Evolutionary conservation across 2,797 vertebrate species (phyloP).

Genomic region (Miichthys miiuy): DNA sequence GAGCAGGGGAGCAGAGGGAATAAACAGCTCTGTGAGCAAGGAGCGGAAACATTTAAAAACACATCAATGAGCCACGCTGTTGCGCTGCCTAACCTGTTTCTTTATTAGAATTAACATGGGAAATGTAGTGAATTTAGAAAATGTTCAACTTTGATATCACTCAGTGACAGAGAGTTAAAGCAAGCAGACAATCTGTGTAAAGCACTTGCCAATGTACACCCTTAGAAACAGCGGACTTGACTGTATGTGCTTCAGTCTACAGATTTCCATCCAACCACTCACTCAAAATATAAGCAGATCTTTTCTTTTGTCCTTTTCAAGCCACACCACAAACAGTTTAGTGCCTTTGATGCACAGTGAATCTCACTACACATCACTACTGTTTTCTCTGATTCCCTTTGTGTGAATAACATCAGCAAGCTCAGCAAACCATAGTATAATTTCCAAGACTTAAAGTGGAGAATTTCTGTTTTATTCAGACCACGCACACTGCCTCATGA

Average conservation of each 20-base stretch:
- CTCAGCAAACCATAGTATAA: constrained; percentile 19
- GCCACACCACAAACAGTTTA: not conserved
- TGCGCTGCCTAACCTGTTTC: not conserved
- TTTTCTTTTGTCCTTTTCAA: not conserved
- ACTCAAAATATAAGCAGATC: not conserved
- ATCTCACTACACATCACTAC: not conserved
- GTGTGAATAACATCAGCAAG: constrained; percentile 16
- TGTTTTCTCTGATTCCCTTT: not conserved
- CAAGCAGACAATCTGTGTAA: not conserved
- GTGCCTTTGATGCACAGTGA: not conserved
- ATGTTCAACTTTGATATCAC: not conserved
- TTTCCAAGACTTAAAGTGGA: not conserved
- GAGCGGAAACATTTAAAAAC: not conserved
- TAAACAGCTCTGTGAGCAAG: no score
- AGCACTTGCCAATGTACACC: not conserved
- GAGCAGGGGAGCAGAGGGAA: no score
- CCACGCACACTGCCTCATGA: not conserved
- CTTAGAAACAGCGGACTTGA: not conserved
- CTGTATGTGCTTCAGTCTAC: not conserved
- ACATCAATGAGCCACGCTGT: not conserved
- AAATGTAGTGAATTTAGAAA: not conserved
- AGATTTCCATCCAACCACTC: not conserved
- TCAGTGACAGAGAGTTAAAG: not conserved
- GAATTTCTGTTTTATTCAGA: not conserved
- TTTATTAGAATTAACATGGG: not conserved